These are phyloP conservation scores for Cyanistes caeruleus DNA, from an alignment of 2,113 vertebrate genomes.

Conservation along the genomic window DNA sequence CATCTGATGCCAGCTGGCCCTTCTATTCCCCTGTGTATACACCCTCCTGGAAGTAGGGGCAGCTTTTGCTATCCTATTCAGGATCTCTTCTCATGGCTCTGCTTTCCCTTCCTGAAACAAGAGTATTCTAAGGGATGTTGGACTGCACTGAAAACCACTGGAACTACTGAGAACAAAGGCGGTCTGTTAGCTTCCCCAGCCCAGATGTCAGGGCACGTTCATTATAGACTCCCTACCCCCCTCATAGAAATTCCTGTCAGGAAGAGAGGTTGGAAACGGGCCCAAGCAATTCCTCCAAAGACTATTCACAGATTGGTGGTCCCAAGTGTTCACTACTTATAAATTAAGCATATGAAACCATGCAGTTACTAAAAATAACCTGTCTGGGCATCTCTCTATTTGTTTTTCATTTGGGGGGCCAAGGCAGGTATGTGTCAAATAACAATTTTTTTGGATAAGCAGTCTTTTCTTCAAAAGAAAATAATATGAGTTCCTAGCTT, in stretches of 20 bases:
- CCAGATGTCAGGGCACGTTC: neutral
- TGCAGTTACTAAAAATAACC: slow-evolving; percentile 21
- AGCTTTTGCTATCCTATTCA: neutral
- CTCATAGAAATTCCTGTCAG: slow-evolving; percentile 35
- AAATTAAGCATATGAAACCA: slow-evolving; percentile 13
- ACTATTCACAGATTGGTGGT: slow-evolving; percentile 17
- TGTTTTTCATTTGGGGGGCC: neutral
- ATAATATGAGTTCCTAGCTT: neutral
- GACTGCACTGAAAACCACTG: neutral
- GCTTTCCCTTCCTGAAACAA: slow-evolving; percentile 8
- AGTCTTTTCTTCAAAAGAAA: neutral
- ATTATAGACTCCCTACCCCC: neutral
- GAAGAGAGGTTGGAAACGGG: slow-evolving; percentile 1
- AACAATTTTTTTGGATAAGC: neutral
- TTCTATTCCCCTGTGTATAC: neutral
- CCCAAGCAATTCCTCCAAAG: slow-evolving; percentile 8
- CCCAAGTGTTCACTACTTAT: neutral
- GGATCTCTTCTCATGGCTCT: neutral
- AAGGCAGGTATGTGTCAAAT: neutral
- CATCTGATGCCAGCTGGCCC: slow-evolving; percentile 28
- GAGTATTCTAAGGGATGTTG: neutral
- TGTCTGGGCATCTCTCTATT: neutral
- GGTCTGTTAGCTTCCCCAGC: neutral
- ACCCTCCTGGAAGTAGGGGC: neutral
- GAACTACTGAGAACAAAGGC: neutral